phyloP scores from a whole-genome alignment of 2,797 vertebrate genomes.

The Diplodus sargus region DNA sequence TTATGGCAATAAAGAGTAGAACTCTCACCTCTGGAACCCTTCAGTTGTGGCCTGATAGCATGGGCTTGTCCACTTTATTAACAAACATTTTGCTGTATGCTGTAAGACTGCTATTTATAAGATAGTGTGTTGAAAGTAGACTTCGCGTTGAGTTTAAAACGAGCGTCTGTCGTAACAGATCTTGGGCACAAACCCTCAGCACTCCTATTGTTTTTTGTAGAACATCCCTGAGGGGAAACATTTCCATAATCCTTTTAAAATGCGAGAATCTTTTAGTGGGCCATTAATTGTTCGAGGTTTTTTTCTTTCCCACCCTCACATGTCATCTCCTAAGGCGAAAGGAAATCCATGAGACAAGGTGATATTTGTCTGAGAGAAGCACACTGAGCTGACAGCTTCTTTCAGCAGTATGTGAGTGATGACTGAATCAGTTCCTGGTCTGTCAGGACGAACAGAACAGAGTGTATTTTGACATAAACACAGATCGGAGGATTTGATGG shows the following conservation, averaged over 20 bases:
- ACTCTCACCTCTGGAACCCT: background rate
- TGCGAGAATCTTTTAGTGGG: constrained; percentile 12
- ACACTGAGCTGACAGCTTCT: constrained; percentile 52
- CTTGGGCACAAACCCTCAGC: background rate
- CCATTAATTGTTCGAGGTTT: constrained; percentile 17
- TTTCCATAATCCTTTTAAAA: constrained; percentile 18
- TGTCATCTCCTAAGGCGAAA: constrained; percentile 50
- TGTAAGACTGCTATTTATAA: background rate
- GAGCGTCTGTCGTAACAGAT: background rate
- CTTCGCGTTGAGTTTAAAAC: background rate
- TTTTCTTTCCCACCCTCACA: constrained; percentile 18
- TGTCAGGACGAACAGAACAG: constrained; percentile 41
- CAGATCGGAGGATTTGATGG: constrained; percentile 27
- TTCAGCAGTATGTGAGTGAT: constrained; percentile 51
- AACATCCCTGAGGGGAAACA: background rate
- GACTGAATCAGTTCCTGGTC: constrained; percentile 41
- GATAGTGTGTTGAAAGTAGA: background rate
- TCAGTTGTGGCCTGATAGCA: background rate
- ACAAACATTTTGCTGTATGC: background rate
- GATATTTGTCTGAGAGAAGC: constrained; percentile 48
- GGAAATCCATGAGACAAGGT: constrained; percentile 59
- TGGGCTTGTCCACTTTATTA: background rate
- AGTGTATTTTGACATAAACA: constrained; percentile 71
- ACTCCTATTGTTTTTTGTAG: constrained; percentile 8
- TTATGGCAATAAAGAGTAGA: background rate